phyloP scores from a whole-genome alignment of 2,888 invertebrate genomes.

The Pachycephus smyrnensis region DNA sequence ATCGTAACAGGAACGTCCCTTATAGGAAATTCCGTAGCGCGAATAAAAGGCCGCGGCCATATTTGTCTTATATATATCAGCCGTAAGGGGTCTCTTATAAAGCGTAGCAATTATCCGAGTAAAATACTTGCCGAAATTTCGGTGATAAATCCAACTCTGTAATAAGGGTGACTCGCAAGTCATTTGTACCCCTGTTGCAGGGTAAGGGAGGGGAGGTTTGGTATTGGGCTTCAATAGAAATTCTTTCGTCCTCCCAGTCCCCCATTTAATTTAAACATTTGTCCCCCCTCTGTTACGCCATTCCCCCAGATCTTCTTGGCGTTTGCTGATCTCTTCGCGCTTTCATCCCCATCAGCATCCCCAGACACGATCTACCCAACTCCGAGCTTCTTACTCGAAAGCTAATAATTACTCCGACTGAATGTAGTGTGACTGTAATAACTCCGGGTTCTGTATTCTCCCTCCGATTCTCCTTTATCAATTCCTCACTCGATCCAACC shows the following conservation, averaged over 20 bases:
- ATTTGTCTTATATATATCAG: slow-evolving; percentile 43
- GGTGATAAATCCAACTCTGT: slow-evolving; percentile 57
- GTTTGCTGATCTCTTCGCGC: slow-evolving; percentile 8
- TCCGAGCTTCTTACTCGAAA: slow-evolving; percentile 3
- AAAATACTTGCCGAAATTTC: slow-evolving; percentile 59
- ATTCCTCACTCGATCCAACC: not conserved
- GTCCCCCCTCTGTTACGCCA: slow-evolving; percentile 11
- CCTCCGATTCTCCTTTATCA: not conserved
- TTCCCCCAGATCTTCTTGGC: slow-evolving; percentile 5
- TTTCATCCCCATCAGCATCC: not conserved
- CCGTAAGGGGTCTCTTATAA: slow-evolving; percentile 45
- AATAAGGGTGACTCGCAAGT: slow-evolving; percentile 63
- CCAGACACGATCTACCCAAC: not conserved
- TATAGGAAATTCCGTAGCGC: not conserved
- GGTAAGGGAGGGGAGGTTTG: slow-evolving; percentile 14
- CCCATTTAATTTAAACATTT: slow-evolving; percentile 31
- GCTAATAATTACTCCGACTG: not conserved
- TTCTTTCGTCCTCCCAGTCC: slow-evolving; percentile 40
- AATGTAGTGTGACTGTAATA: not conserved
- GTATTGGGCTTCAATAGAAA: slow-evolving; percentile 54
- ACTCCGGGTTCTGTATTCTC: not conserved
- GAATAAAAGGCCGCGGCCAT: slow-evolving; percentile 26
- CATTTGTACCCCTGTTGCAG: slow-evolving; percentile 46
- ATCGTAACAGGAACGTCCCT: not conserved
- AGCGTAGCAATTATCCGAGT: slow-evolving; percentile 57